Percentiles rank a stretch among this genome's conserved stretches.
These are phyloP conservation scores for Physella acuta DNA, from an alignment of 1,140 invertebrate genomes.

Conservation along the genomic window DNA sequence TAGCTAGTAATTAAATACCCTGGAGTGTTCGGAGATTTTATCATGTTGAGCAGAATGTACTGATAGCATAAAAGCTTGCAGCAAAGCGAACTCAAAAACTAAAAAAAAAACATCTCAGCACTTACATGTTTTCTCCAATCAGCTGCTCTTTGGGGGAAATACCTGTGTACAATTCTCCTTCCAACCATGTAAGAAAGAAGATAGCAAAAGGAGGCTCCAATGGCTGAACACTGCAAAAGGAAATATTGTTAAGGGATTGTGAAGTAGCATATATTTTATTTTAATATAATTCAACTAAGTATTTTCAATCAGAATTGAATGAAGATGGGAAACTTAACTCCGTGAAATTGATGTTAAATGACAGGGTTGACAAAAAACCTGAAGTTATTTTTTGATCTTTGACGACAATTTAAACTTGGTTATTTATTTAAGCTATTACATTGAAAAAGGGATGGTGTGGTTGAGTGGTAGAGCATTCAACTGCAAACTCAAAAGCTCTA, in stretches of 20 bases:
- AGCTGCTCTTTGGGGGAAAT: conserved; percentile 83
- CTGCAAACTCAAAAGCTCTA: too few species aligned
- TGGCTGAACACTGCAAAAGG: conserved; percentile 77
- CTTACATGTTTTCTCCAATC: conserved; percentile 82
- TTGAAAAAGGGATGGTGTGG: too few species aligned
- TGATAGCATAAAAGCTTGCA: neutral
- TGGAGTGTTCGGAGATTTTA: too few species aligned
- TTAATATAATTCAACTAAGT: neutral
- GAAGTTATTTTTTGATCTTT: neutral
- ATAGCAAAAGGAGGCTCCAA: conserved; percentile 95
- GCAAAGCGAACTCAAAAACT: neutral
- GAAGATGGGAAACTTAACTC: neutral
- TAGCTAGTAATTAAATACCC: neutral
- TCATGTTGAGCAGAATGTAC: neutral
- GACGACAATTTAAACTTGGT: neutral
- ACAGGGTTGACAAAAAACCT: neutral
- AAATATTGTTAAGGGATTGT: neutral
- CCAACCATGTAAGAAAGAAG: conserved; percentile 87
- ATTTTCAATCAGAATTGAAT: neutral
- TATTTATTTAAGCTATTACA: too few species aligned
- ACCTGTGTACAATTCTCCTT: conserved; percentile 79
- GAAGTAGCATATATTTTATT: conserved; percentile 1
- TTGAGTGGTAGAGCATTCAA: too few species aligned
- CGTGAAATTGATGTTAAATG: neutral
- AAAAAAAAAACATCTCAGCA: conserved; percentile 1